Conservation (phyloP, 37 sponge, comb jelly and placozoan species). For the Beroe forskalii region DNA sequence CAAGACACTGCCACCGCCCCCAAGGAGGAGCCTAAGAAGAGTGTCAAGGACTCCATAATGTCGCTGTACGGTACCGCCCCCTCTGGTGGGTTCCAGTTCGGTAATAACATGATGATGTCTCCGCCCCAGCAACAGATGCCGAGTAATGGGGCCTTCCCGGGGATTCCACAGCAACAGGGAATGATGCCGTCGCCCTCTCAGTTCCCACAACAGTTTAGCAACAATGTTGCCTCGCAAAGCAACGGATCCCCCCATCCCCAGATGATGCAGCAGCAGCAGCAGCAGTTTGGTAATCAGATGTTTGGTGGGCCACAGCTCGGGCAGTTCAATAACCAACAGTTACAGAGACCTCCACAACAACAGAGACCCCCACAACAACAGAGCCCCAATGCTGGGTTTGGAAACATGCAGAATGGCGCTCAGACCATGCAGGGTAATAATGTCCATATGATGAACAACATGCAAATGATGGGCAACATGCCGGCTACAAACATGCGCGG, state of each 20-base stretch:
- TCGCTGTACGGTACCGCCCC: constrained; percentile 40
- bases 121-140: background rate
- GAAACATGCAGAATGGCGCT: background rate
- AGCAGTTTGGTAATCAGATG: constrained; percentile 40
- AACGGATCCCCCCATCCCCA: background rate
- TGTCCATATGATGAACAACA: background rate
- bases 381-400: background rate
- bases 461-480: constrained; percentile 7
- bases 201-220: background rate
- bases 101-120: background rate
- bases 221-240: no score
- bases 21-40: constrained; percentile 50
- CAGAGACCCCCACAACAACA: no score
- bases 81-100: background rate
- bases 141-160: background rate
- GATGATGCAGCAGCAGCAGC: background rate
- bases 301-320: constrained; percentile 33
- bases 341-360: background rate
- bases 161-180: background rate
- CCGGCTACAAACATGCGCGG: no score
- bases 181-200: background rate
- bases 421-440: background rate
- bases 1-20: background rate
- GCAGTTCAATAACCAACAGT: background rate
- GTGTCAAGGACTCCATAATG: constrained; percentile 54